phyloP scores from a whole-genome alignment of 30 jellyfish, hydroid and myxozoan species.

The Chrysaora quinquecirrha region DNA sequence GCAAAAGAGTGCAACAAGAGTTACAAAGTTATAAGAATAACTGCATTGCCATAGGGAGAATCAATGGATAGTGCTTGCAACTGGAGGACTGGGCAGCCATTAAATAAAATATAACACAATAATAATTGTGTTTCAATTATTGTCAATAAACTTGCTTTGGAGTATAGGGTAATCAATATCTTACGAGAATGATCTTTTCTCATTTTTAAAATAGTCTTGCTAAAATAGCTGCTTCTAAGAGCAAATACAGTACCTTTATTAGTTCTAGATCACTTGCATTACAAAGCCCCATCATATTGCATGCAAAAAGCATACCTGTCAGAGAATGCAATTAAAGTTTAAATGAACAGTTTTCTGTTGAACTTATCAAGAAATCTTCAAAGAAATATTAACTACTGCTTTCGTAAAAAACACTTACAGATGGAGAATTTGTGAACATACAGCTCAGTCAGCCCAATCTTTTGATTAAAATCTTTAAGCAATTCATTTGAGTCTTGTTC shows the following conservation, averaged over 20 bases:
- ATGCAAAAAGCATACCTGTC: conserved; percentile 61
- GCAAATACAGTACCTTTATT: conserved; percentile 41
- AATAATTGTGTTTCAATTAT: neutral
- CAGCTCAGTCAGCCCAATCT: neutral
- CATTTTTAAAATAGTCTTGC: no score
- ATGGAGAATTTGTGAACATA: neutral
- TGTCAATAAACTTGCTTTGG: no score
- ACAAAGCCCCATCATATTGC: conserved; percentile 76
- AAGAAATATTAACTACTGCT: neutral
- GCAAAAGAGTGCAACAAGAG: neutral
- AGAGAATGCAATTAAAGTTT: no score
- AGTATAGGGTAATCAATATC: no score
- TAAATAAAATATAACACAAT: no score
- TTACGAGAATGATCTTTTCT: no score
- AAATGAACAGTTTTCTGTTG: no score
- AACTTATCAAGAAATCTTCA: no score
- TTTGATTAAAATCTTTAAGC: neutral
- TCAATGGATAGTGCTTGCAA: neutral
- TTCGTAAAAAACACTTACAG: neutral
- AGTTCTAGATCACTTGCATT: conserved; percentile 72
- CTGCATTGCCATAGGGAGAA: neutral
- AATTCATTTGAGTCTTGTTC: neutral
- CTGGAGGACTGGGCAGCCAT: neutral
- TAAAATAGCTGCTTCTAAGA: no score
- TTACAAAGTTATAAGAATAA: neutral